Conservation (phyloP, 2,113 vertebrate genomes). For the Leucopsar rothschildi region DNA sequence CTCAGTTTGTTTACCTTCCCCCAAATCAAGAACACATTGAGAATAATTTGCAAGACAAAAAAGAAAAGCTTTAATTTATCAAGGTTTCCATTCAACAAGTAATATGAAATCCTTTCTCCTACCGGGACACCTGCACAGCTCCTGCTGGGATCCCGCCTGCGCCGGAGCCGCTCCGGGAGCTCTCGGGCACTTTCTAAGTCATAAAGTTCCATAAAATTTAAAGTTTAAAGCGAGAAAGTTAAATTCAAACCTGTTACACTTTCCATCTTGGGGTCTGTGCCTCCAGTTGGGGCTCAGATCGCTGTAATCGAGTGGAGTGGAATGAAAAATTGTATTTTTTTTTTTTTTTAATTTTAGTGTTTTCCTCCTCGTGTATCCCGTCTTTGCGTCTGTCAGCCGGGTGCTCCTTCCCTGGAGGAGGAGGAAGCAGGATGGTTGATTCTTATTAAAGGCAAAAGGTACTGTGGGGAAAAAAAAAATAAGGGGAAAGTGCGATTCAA, state of each 20-base stretch:
- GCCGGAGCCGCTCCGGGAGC: not conserved
- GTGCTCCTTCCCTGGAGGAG: not conserved
- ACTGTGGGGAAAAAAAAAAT: not conserved
- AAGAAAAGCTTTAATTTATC: not conserved
- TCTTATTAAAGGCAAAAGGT: not conserved
- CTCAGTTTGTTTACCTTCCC: not conserved
- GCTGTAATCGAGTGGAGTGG: fast-evolving
- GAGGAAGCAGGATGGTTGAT: not conserved
- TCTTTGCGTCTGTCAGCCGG: fast-evolving
- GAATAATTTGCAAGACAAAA: not conserved
- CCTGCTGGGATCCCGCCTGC: not conserved
- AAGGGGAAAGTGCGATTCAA: fast-evolving
- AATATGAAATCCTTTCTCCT: not conserved
- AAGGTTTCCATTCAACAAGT: not conserved
- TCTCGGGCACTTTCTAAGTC: not conserved
- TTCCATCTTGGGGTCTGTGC: not conserved
- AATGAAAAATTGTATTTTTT: not conserved
- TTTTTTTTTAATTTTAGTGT: not conserved
- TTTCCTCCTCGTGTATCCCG: fast-evolving
- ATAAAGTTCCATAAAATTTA: not conserved
- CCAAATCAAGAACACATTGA: not conserved
- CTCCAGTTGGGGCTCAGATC: not conserved
- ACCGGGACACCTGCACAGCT: not conserved
- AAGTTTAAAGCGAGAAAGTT: not conserved
- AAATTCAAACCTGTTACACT: not conserved